Conservation (phyloP, 1,140 invertebrate genomes). For the Drosophila sturtevanti region DNA sequence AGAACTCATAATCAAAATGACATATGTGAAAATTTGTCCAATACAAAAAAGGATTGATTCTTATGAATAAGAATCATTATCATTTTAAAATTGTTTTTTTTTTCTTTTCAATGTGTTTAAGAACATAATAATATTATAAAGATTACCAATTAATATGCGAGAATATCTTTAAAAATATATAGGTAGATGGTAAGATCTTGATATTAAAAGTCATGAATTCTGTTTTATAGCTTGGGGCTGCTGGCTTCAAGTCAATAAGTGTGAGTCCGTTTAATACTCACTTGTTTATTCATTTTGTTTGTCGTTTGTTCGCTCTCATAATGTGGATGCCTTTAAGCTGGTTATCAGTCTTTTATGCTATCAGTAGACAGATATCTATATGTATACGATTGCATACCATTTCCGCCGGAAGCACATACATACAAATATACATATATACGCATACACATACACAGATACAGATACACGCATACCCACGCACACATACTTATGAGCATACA, state of each 20-base stretch:
- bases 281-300: slow-evolving; percentile 55
- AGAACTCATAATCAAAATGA: not conserved
- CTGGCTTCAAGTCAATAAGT: not conserved
- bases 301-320: slow-evolving; percentile 64
- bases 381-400: slow-evolving; percentile 42
- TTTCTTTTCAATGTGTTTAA: too few species aligned
- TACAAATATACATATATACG: slow-evolving; percentile 47
- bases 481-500: slow-evolving; percentile 36
- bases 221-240: not conserved
- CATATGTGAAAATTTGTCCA: not conserved
- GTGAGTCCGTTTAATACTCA: not conserved
- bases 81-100: too few species aligned
- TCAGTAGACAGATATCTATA: slow-evolving; percentile 59
- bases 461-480: slow-evolving; percentile 35
- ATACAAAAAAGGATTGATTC: too few species aligned
- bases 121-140: too few species aligned
- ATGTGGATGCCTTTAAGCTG: slow-evolving; percentile 64
- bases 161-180: too few species aligned
- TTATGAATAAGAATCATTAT: too few species aligned
- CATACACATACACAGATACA: slow-evolving; percentile 21
- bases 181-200: not conserved
- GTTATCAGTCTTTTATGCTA: slow-evolving; percentile 69
- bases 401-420: slow-evolving; percentile 70
- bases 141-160: too few species aligned
- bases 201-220: not conserved